phyloP scores from a whole-genome alignment of 2,797 vertebrate genomes.

The Onychomys arenicola region DNA sequence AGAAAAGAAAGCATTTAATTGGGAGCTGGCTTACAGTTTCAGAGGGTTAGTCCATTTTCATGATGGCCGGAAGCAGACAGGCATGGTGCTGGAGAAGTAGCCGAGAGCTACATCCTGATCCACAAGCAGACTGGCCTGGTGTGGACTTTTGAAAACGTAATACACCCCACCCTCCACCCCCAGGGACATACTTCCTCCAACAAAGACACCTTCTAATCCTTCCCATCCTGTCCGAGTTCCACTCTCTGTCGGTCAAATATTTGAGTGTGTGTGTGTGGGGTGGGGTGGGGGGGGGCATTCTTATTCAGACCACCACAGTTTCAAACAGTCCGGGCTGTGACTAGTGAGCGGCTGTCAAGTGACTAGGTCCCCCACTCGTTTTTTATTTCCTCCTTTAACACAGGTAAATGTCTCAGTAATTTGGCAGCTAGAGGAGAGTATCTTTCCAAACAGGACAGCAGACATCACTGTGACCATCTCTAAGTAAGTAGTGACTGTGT shows the following conservation, averaged over 20 bases:
- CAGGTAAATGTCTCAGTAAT: constrained; percentile 84
- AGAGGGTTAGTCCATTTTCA: background rate
- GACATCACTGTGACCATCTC: constrained; percentile 83
- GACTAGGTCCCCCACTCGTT: background rate
- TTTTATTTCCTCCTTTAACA: constrained; percentile 20
- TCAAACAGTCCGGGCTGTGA: background rate
- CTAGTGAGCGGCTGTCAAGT: background rate
- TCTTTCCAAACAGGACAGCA: constrained; percentile 76
- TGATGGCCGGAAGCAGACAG: background rate
- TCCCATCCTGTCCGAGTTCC: background rate
- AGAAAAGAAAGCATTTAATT: background rate
- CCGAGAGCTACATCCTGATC: background rate
- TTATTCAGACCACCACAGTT: background rate
- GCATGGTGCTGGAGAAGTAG: background rate
- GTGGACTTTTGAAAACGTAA: background rate
- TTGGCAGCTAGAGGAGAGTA: constrained; percentile 85
- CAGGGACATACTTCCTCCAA: background rate
- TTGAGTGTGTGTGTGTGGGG: background rate
- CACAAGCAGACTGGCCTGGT: background rate
- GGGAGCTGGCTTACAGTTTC: background rate
- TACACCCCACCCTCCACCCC: background rate
- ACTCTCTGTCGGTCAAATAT: background rate
- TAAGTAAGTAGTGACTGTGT: constrained; percentile 83
- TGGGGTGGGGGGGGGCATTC: background rate
- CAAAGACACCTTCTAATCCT: background rate